Evolutionary conservation across 1,140 invertebrate species (phyloP).

Genomic region (Conus betulinus): DNA sequence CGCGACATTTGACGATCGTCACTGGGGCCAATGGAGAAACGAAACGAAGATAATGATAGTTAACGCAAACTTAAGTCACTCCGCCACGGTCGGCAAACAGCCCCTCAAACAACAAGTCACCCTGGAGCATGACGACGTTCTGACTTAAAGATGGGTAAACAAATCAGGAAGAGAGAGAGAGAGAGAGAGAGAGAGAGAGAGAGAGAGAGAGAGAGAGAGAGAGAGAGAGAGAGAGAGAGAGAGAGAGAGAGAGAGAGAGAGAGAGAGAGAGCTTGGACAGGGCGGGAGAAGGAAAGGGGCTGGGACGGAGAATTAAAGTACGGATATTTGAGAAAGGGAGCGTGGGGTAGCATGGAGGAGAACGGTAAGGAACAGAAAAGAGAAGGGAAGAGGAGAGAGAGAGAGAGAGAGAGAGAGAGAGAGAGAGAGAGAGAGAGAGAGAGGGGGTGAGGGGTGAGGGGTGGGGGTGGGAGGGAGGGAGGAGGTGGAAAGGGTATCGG

Average conservation of each 20-base stretch:
- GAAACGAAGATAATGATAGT: too few species aligned
- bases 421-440: background rate
- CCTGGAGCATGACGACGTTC: too few species aligned
- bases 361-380: background rate
- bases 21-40: too few species aligned
- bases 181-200: slow-evolving; percentile 2
- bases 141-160: background rate
- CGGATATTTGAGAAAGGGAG: background rate
- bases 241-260: background rate
- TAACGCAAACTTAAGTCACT: too few species aligned
- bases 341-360: background rate
- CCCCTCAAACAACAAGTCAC: too few species aligned
- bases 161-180: background rate
- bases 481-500: background rate
- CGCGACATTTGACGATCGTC: too few species aligned
- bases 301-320: background rate
- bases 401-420: background rate
- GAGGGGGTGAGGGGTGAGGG: background rate
- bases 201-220: background rate
- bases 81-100: too few species aligned
- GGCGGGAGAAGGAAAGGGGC: background rate
- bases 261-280: background rate
- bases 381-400: background rate
- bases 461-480: background rate
- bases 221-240: background rate